These are phyloP conservation scores for Acanthosepion esculentum DNA, from an alignment of 2,888 invertebrate genomes.

Conservation along the genomic window DNA sequence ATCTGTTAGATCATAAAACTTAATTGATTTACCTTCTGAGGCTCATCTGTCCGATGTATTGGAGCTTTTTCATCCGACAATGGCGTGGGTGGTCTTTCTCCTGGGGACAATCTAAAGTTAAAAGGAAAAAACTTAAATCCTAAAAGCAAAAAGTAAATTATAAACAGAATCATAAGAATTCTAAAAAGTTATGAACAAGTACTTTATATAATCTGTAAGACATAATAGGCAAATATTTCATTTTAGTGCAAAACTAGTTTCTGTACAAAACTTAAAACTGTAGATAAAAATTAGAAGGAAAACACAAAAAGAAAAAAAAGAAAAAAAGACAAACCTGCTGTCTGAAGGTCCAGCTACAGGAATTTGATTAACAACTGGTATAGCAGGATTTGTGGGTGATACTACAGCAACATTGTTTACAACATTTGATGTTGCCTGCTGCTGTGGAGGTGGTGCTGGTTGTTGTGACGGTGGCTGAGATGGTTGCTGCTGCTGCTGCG, in stretches of 20 bases:
- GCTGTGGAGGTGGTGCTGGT: background rate
- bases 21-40: background rate
- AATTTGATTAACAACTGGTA: background rate
- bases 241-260: no score
- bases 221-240: no score
- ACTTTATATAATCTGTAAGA: no score
- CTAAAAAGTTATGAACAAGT: no score
- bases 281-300: no score
- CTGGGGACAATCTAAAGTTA: conserved; percentile 43
- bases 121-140: background rate
- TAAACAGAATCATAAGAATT: no score
- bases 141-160: no score
- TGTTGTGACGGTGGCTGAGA: background rate
- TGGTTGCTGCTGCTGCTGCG: conserved; percentile 34
- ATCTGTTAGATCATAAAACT: no score
- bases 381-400: background rate
- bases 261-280: no score
- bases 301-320: no score
- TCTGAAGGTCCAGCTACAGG: background rate
- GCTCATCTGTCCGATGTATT: background rate
- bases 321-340: background rate
- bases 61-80: conserved; percentile 52
- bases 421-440: conserved; percentile 47
- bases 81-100: conserved; percentile 51
- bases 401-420: conserved; percentile 6